phyloP scores from a whole-genome alignment of 2,113 vertebrate species.

The Mesembrinibis cayennensis region DNA sequence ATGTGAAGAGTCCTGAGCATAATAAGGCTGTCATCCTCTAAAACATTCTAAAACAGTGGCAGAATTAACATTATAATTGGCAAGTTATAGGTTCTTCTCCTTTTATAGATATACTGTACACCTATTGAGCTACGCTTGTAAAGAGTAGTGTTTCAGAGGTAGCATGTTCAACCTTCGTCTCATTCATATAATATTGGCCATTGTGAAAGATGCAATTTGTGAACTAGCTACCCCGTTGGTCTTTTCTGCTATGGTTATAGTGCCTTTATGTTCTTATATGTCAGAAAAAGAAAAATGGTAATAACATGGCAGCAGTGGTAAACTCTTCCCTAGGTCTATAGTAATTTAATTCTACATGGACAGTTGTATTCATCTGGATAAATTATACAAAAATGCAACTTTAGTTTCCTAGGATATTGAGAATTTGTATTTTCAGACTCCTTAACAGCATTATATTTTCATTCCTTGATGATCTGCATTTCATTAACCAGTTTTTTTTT shows the following conservation, averaged over 20 bases:
- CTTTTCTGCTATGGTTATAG: neutral
- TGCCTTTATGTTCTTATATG: neutral
- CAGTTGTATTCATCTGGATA: neutral
- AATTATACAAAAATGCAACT: neutral
- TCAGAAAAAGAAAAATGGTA: neutral
- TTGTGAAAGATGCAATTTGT: neutral
- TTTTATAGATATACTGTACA: neutral
- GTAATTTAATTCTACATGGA: neutral
- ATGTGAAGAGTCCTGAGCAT: neutral
- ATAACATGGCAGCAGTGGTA: neutral
- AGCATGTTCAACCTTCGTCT: neutral
- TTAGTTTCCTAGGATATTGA: neutral
- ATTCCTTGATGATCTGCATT: conserved; percentile 23
- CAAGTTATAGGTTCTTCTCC: neutral
- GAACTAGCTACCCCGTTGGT: neutral
- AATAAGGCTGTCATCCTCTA: neutral
- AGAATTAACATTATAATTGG: neutral
- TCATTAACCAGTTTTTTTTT: neutral
- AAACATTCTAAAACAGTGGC: neutral
- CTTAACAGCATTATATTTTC: neutral
- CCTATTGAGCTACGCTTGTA: neutral
- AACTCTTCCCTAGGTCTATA: neutral
- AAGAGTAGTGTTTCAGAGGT: neutral
- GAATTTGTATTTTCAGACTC: neutral
- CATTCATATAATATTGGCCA: neutral